Conservation (phyloP, 2,797 vertebrate species). For the Parauchenoglanis punctatus region DNA sequence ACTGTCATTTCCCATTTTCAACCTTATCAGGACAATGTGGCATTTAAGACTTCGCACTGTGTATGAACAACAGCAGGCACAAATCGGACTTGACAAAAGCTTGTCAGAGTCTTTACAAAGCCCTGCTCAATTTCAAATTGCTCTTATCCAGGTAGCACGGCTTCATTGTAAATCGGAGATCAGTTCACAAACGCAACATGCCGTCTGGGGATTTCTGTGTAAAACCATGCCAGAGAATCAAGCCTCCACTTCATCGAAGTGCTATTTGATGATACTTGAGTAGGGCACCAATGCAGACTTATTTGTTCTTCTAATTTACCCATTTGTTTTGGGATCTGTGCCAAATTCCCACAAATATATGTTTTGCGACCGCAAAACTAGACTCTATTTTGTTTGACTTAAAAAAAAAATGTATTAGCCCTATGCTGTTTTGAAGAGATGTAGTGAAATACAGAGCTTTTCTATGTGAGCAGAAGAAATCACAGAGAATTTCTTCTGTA, state of each 20-base stretch:
- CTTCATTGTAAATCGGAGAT: conserved; percentile 35
- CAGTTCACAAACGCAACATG: conserved; percentile 38
- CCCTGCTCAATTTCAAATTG: conserved; percentile 15
- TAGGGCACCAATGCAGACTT: conserved; percentile 7
- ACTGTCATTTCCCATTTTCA: conserved; percentile 32
- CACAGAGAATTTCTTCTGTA: background rate
- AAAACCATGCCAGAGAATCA: conserved; percentile 20
- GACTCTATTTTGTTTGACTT: background rate
- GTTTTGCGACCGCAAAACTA: background rate
- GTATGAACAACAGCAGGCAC: conserved; percentile 25
- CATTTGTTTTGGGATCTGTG: conserved; percentile 4
- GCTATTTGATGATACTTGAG: conserved; percentile 36
- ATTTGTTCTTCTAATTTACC: conserved; percentile 12
- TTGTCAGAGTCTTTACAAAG: conserved; percentile 57
- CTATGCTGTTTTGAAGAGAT: background rate
- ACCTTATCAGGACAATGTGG: conserved; percentile 44
- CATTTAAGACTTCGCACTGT: conserved; percentile 42
- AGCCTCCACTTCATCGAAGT: conserved; percentile 35
- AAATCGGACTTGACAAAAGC: conserved; percentile 40
- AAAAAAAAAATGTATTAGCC: background rate
- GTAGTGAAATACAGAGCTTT: background rate
- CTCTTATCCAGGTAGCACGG: conserved; percentile 33
- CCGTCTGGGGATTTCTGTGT: conserved; percentile 25
- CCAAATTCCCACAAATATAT: conserved; percentile 21
- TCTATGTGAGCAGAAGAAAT: background rate